Base-by-base conservation (phyloP, 1,140 invertebrate genomes). In the Batillaria attramentaria region DNA sequence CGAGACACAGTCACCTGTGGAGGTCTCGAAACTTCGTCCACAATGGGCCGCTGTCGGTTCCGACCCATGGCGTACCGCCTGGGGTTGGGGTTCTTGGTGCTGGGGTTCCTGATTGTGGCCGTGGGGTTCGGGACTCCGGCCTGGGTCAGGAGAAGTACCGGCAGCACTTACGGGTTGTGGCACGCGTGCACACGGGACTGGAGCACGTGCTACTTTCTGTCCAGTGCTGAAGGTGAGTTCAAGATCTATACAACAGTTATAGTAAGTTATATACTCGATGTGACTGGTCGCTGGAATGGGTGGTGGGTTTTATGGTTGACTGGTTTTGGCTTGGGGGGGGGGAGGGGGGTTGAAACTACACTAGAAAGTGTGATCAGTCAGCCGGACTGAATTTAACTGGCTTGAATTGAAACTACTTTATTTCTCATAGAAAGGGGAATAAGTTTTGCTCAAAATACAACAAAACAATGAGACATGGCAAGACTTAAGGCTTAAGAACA, bases 51-150 rank as follows among this genome's bases (percentile, higher is more conserved):
- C 16, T 75, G 73, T 62, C 73, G 73, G 16, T 75, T 75, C 20
- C 54, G 73, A 6, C 73, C 73, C 41, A 18, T 75, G 54, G 54
- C 73, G 18, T 75, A 75, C 73, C 73, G 57, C 33, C 60, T 75
- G 5, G 73, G 73, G 10, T 39, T 75, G 54, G 18, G 50, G 13
- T 62, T 75, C 57, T 20, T 75, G 3, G n/a, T 54, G 3, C 10
- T 62, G 28, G 73, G 54, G 35, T 75, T 75, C 37, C 46, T 75
- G 35, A 3, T 75, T 50, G 37, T 75, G 8, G 73, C 54, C 37
- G 46, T 62, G 54, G 73, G 73, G 18, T 75, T 62, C n/a, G 73
- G 73, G 18, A 42, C 62, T 3, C 73, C 73, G 20, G 31, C 54
- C 1, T 75, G 73, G 73, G 20, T 75, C n/a, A 50, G 73, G n/a